Evolutionary conservation across 1,140 invertebrate genomes (phyloP).

Genomic region (Anastrepha ludens): DNA sequence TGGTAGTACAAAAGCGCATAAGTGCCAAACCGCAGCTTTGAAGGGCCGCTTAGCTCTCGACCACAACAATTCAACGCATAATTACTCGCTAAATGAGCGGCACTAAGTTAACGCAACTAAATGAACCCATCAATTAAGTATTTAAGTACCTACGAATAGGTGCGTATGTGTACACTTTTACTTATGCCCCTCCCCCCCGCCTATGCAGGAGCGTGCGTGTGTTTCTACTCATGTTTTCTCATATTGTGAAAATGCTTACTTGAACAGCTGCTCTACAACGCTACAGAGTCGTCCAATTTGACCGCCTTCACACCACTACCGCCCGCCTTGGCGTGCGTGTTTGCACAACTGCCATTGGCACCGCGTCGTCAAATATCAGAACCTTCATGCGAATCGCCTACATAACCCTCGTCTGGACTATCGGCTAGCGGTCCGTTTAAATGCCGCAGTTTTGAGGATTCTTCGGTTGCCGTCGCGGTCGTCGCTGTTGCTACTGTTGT

Average conservation of each 20-base stretch:
- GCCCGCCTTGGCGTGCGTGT: slow-evolving; percentile 18
- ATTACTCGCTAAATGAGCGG: background rate
- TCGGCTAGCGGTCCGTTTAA: slow-evolving; percentile 81
- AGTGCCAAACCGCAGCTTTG: too few relatives aligned
- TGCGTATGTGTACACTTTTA: too few relatives aligned
- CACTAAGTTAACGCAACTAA: background rate
- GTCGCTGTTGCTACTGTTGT: slow-evolving; percentile 73
- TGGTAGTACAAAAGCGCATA: too few relatives aligned
- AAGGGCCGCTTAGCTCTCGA: too few relatives aligned
- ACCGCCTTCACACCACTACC: background rate
- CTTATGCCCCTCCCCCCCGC: too few relatives aligned
- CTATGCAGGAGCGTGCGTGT: background rate
- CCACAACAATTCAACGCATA: background rate
- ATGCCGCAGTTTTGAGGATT: slow-evolving; percentile 68
- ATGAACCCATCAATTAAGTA: background rate
- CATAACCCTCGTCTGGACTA: slow-evolving; percentile 91
- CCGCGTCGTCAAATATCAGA: slow-evolving; percentile 77
- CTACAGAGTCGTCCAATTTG: slow-evolving; percentile 70
- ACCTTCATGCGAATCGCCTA: slow-evolving; percentile 80
- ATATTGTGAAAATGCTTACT: background rate
- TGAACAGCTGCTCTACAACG: slow-evolving; percentile 61
- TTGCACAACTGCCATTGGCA: slow-evolving; percentile 58
- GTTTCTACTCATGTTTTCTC: background rate
- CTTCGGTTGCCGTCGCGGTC: slow-evolving; percentile 68
- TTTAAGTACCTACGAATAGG: too few relatives aligned